Evolutionary conservation across 2,113 vertebrate species (phyloP).

Genomic region (Upupa epops): DNA sequence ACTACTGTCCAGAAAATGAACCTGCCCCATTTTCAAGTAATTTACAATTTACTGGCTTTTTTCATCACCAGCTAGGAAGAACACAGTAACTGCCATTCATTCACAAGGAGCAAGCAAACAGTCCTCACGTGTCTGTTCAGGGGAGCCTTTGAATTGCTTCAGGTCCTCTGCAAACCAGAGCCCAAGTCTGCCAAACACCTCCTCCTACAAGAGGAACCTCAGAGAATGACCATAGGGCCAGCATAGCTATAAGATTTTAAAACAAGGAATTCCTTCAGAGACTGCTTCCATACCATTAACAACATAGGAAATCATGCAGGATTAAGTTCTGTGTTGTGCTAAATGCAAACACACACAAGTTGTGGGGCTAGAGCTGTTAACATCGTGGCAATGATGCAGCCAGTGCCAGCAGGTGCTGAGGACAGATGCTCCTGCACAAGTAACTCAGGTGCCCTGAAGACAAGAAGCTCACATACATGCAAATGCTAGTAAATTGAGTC

Average conservation of each 20-base stretch:
- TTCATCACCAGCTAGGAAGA: not conserved
- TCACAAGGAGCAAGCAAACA: not conserved
- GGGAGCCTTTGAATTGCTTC: not conserved
- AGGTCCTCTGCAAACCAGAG: not conserved
- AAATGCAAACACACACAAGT: not conserved
- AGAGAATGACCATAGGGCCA: not conserved
- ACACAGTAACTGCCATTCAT: not conserved
- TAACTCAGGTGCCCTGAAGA: not conserved
- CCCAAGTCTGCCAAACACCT: not conserved
- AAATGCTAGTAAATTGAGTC: conserved; percentile 51
- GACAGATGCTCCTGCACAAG: not conserved
- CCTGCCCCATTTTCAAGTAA: not conserved
- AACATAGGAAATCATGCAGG: conserved; percentile 1
- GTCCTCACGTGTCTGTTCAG: fast-evolving
- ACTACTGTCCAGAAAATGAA: not conserved
- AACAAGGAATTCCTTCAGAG: not conserved
- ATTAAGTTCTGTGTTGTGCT: conserved; percentile 12
- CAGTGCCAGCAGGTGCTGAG: not conserved
- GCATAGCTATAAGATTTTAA: not conserved
- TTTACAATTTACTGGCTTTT: not conserved
- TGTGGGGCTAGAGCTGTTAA: not conserved
- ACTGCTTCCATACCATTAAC: not conserved
- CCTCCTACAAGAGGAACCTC: not conserved
- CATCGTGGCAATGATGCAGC: not conserved
- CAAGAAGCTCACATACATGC: not conserved